phyloP scores from a whole-genome alignment of 2,888 invertebrate genomes.

The Hirtodrosophila histrioides region DNA sequence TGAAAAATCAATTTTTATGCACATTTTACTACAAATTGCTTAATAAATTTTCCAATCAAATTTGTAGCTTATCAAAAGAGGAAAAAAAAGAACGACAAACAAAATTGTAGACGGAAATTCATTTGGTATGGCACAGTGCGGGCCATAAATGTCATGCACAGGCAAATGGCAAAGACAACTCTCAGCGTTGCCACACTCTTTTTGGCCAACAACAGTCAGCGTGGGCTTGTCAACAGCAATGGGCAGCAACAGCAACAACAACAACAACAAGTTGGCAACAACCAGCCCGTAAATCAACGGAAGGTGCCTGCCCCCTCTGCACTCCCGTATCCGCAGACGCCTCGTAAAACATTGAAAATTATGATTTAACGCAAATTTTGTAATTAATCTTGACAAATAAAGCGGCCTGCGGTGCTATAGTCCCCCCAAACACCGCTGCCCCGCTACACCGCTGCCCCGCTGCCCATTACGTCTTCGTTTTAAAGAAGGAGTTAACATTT shows the following conservation, averaged over 20 bases:
- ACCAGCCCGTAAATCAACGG: conserved; percentile 56
- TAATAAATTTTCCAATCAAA: conserved; percentile 23
- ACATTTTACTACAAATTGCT: conserved; percentile 4
- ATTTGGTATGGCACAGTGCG: conserved; percentile 36
- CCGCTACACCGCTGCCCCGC: neutral
- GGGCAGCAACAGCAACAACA: conserved; percentile 17
- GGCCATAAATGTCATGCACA: conserved; percentile 64
- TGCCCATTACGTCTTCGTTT: conserved; percentile 15
- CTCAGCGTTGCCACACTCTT: conserved; percentile 52
- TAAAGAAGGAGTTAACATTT: conserved; percentile 45
- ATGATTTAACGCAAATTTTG: conserved; percentile 78
- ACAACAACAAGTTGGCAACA: conserved; percentile 31
- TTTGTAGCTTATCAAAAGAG: conserved; percentile 34
- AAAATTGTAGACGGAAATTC: conserved; percentile 31
- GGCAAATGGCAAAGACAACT: conserved; percentile 47
- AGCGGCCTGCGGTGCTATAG: conserved; percentile 41
- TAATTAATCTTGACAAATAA: conserved; percentile 80
- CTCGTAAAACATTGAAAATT: conserved; percentile 68
- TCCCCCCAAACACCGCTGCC: conserved; percentile 10
- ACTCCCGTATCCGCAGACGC: conserved; percentile 1
- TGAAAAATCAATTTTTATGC: neutral
- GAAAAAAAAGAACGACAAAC: conserved; percentile 16
- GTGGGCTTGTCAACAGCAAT: conserved; percentile 49
- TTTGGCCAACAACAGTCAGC: conserved; percentile 34
- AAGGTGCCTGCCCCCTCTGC: conserved; percentile 15